phyloP scores from a whole-genome alignment of 2,797 vertebrate genomes.

The Acanthornis magna region DNA sequence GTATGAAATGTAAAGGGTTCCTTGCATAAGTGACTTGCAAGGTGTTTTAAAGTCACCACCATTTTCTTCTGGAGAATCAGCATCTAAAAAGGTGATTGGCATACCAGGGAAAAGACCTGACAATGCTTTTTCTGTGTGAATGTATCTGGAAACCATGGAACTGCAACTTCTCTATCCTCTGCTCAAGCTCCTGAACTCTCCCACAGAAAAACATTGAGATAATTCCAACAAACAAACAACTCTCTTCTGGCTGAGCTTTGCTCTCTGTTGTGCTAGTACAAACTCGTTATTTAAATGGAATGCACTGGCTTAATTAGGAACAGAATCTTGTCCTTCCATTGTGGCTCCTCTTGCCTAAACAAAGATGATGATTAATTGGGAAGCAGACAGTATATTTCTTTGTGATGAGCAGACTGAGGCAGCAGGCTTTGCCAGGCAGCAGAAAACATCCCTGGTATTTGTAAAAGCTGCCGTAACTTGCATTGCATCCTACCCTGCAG shows the following conservation, averaged over 20 bases:
- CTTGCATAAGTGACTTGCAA: not conserved
- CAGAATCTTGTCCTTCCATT: constrained; percentile 55
- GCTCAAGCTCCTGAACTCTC: constrained; percentile 40
- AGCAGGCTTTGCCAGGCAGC: constrained; percentile 24
- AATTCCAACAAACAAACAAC: constrained; percentile 60
- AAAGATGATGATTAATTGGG: constrained; percentile 53
- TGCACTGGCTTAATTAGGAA: constrained; percentile 57
- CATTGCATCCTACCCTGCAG: constrained; percentile 10
- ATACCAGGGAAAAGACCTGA: not conserved
- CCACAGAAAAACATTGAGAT: constrained; percentile 44
- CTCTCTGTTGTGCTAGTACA: constrained; percentile 43
- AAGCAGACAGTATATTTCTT: constrained; percentile 50
- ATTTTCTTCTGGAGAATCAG: not conserved
- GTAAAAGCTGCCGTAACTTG: constrained; percentile 38
- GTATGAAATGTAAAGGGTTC: not conserved
- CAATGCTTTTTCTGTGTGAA: not conserved
- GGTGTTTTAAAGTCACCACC: not conserved
- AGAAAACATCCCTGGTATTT: constrained; percentile 51
- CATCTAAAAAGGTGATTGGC: not conserved
- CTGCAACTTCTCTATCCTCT: not conserved
- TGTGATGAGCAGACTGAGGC: constrained; percentile 39
- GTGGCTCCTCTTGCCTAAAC: constrained; percentile 58
- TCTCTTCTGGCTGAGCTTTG: constrained; percentile 30
- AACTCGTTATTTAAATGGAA: constrained; percentile 59
- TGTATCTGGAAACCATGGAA: not conserved